Conservation (phyloP, 2,888 invertebrate species). For the Zygothrica quintamaculata region DNA sequence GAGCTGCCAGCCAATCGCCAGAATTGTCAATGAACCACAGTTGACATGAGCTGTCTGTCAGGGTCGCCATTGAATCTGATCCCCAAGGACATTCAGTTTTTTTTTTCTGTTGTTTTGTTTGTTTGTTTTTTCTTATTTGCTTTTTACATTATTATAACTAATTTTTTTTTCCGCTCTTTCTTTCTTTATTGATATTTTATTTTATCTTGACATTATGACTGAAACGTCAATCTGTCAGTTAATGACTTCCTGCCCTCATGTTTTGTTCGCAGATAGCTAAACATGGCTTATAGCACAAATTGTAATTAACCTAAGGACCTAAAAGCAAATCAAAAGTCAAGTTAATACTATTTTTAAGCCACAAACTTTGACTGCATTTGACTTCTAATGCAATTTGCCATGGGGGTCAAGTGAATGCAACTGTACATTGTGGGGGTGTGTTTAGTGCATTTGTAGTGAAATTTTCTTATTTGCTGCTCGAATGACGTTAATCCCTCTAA, state of each 20-base stretch:
- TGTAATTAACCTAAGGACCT: constrained; percentile 34
- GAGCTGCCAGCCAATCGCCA: constrained; percentile 30
- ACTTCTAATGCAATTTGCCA: constrained; percentile 59
- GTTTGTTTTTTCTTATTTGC: constrained; percentile 11
- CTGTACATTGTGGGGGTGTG: not conserved
- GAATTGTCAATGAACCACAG: constrained; percentile 62
- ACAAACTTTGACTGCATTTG: constrained; percentile 49
- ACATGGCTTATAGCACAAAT: constrained; percentile 24
- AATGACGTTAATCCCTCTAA: constrained; percentile 65
- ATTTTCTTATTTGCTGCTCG: constrained; percentile 73
- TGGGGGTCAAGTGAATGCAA: constrained; percentile 31
- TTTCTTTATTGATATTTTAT: constrained; percentile 6
- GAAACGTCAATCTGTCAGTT: constrained; percentile 55
- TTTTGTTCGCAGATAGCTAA: constrained; percentile 17
- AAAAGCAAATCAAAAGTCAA: not conserved
- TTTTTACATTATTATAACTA: constrained; percentile 16
- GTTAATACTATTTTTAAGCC: constrained; percentile 5
- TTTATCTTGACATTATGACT: constrained; percentile 54
- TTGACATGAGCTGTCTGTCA: constrained; percentile 48
- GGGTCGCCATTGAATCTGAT: constrained; percentile 16
- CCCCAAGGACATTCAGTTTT: constrained; percentile 49
- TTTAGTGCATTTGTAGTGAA: constrained; percentile 28
- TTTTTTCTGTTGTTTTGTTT: no score
- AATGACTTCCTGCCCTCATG: constrained; percentile 45
- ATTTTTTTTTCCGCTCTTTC: constrained; percentile 4